A percentile compares a stretch with the other conserved stretches of the same genome.
phyloP scores from a whole-genome alignment of 2,888 invertebrate genomes.

The Venusia cambrica region DNA sequence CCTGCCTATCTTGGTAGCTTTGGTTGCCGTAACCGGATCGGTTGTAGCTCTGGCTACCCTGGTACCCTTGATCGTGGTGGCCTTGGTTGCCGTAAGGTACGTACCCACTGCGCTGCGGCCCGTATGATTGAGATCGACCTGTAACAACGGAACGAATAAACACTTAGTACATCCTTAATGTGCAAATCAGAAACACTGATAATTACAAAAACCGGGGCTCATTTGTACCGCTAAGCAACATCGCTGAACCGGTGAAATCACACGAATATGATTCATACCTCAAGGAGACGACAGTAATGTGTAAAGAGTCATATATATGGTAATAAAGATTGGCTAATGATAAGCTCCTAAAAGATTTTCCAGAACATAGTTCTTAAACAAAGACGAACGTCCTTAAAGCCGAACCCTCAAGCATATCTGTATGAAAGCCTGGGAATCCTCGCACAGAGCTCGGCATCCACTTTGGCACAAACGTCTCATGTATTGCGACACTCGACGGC shows the following conservation, averaged over 20 bases:
- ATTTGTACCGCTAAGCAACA: no score
- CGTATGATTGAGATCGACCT: constrained; percentile 64
- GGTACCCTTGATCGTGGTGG: constrained; percentile 32
- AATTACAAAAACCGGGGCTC: no score
- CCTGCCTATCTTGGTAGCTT: constrained; percentile 26
- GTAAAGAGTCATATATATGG: no score
- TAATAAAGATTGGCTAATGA: no score
- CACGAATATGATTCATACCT: no score
- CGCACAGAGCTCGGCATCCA: constrained; percentile 18
- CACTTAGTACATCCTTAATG: background rate
- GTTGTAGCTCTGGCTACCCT: constrained; percentile 26
- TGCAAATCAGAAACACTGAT: no score
- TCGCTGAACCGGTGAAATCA: no score
- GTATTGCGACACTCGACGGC: constrained; percentile 50
- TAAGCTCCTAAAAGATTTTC: no score
- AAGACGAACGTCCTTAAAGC: constrained; percentile 15
- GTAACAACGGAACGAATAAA: constrained; percentile 44
- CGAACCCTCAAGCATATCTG: constrained; percentile 16
- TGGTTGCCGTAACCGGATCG: constrained; percentile 31
- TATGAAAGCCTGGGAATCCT: constrained; percentile 23
- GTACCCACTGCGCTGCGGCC: constrained; percentile 64
- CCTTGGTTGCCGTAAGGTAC: constrained; percentile 40
- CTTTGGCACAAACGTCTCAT: constrained; percentile 32
- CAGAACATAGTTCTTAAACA: no score
- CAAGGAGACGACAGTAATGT: no score